Evolutionary conservation across 2,888 invertebrate species (phyloP).

Genomic region (Heliconius ethilla): DNA sequence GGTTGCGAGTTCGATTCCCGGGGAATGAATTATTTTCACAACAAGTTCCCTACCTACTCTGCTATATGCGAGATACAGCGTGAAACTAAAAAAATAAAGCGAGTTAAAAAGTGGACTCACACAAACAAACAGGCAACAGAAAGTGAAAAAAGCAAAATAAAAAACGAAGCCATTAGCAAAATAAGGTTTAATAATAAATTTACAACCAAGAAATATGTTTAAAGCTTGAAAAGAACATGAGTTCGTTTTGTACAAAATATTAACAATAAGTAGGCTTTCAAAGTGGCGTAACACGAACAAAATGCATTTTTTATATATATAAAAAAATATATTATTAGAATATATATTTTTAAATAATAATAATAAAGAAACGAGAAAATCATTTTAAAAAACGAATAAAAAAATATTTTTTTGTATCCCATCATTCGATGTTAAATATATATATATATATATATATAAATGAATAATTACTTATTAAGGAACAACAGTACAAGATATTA

Average conservation of each 20-base stretch:
- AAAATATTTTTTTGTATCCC: too few species aligned
- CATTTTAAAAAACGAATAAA: too few species aligned
- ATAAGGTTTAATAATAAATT: constrained; percentile 79
- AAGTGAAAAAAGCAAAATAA: constrained; percentile 68
- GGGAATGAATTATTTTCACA: too few species aligned
- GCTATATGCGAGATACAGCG: not conserved
- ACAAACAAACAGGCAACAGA: constrained; percentile 64
- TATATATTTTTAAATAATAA: too few species aligned
- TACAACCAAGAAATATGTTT: constrained; percentile 79
- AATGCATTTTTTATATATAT: not conserved
- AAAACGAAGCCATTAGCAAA: constrained; percentile 77
- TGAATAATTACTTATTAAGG: too few species aligned
- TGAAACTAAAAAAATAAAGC: constrained; percentile 45
- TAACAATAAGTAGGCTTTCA: constrained; percentile 42
- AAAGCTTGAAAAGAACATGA: constrained; percentile 80
- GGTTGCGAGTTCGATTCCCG: too few species aligned
- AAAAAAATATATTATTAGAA: not conserved
- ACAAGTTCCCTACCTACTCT: too few species aligned
- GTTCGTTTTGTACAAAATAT: constrained; percentile 67
- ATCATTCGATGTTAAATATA: too few species aligned
- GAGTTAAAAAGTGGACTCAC: constrained; percentile 57
- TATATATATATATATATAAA: too few species aligned
- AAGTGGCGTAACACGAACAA: constrained; percentile 17
- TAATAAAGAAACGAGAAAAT: too few species aligned
- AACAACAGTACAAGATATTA: too few species aligned